Evolutionary conservation across 2,113 vertebrate species (phyloP).

Genomic region (Microtus ochrogaster): DNA sequence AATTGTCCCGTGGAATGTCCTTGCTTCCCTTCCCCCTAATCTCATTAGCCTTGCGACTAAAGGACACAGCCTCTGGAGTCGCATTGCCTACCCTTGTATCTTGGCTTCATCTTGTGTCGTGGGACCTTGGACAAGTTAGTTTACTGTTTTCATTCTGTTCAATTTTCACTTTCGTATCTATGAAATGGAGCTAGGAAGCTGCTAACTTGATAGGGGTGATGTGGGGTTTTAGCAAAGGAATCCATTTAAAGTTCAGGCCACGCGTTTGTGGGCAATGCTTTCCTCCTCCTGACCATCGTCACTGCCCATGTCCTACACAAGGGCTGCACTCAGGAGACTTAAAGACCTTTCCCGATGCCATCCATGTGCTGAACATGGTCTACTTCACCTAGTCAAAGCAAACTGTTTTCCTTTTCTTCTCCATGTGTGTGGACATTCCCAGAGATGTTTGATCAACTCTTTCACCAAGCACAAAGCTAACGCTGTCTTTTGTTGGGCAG

Average conservation of each 20-base stretch:
- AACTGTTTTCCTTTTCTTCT: neutral
- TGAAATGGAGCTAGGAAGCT: constrained; percentile 1
- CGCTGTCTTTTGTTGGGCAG: neutral
- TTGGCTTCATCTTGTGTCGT: neutral
- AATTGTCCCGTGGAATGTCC: neutral
- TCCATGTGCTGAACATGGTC: neutral
- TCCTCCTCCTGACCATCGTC: neutral
- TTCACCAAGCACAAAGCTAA: neutral
- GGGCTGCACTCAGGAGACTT: neutral
- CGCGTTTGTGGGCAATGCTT: neutral
- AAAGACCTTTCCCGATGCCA: neutral
- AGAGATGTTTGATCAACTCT: neutral
- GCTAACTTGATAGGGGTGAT: neutral
- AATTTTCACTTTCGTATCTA: neutral
- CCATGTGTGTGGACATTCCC: neutral
- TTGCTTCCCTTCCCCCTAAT: neutral
- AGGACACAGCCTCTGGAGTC: neutral
- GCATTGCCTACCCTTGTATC: neutral
- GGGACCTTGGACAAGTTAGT: neutral
- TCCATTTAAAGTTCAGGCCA: neutral
- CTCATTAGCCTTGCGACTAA: neutral
- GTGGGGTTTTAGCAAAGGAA: neutral
- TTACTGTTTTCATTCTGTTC: neutral
- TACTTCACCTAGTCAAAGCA: constrained; percentile 20
- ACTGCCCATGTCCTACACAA: neutral